These are phyloP conservation scores for Cephus pygmeus DNA, from an alignment of 2,888 invertebrate genomes.

Conservation along the genomic window DNA sequence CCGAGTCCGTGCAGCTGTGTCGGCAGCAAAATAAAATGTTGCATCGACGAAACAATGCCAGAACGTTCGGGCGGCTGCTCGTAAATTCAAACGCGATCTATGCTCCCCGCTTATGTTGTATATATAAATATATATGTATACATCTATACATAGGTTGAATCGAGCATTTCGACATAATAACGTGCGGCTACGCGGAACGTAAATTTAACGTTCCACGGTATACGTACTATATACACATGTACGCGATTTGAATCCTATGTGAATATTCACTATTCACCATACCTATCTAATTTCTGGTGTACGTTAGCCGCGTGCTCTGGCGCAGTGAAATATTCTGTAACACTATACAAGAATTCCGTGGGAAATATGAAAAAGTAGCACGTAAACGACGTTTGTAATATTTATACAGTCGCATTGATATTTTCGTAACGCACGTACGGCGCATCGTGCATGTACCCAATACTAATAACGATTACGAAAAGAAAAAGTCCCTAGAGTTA, in stretches of 20 bases:
- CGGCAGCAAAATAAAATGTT: constrained; percentile 8
- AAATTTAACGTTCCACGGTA: constrained; percentile 39
- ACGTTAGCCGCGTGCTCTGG: not conserved
- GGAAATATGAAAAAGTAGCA: not conserved
- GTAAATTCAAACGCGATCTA: constrained; percentile 45
- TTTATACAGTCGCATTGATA: not conserved
- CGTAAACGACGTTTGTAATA: not conserved
- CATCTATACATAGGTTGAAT: constrained; percentile 30
- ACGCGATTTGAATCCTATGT: not conserved
- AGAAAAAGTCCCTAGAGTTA: not conserved
- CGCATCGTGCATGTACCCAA: not conserved
- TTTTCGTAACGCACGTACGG: not conserved
- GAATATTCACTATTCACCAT: not conserved
- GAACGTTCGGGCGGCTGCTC: constrained; percentile 9
- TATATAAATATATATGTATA: not conserved
- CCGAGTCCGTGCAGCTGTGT: not conserved
- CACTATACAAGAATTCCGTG: not conserved
- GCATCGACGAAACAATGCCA: constrained; percentile 22
- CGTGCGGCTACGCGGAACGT: constrained; percentile 44
- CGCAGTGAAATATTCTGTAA: not conserved
- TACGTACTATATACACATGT: not conserved
- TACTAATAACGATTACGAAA: not conserved
- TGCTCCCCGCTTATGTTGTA: constrained; percentile 27
- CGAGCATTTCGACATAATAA: constrained; percentile 51
- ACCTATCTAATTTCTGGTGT: not conserved